Percentiles rank a stretch among this genome's conserved stretches.
Evolutionary conservation across 2,797 vertebrate genomes (phyloP).

Genomic region (Sebastes oblongus): DNA sequence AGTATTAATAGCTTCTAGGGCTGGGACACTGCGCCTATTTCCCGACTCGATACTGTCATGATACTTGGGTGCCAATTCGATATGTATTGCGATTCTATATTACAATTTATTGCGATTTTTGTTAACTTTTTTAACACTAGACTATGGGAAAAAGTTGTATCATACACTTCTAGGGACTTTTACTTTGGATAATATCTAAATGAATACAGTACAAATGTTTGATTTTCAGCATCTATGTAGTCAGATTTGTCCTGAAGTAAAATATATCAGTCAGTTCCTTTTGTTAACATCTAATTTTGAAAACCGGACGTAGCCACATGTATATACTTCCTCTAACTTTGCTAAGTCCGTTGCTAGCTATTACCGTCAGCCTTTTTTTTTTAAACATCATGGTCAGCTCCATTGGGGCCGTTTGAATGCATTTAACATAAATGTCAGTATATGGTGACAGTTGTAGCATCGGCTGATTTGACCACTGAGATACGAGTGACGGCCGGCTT

Average conservation of each 20-base stretch:
- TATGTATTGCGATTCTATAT: not conserved
- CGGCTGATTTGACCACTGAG: too few species aligned
- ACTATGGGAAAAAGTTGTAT: not conserved
- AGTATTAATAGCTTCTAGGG: not conserved
- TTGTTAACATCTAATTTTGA: not conserved
- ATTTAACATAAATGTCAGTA: not conserved
- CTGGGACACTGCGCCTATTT: not conserved
- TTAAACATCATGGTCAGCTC: not conserved
- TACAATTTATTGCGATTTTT: not conserved
- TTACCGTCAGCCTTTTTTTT: not conserved
- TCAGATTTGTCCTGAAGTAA: not conserved
- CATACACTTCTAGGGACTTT: not conserved
- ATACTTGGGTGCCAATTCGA: not conserved
- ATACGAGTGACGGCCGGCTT: too few species aligned
- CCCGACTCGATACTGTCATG: not conserved
- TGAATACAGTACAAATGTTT: not conserved
- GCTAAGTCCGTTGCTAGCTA: not conserved
- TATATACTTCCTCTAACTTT: not conserved
- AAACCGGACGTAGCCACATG: not conserved
- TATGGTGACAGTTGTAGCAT: not conserved
- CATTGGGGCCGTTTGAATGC: not conserved
- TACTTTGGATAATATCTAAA: not conserved
- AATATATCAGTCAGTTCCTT: not conserved
- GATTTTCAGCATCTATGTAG: not conserved
- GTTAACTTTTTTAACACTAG: not conserved